Evolutionary conservation across 2,797 vertebrate species (phyloP).

Genomic region (Artibeus lituratus): DNA sequence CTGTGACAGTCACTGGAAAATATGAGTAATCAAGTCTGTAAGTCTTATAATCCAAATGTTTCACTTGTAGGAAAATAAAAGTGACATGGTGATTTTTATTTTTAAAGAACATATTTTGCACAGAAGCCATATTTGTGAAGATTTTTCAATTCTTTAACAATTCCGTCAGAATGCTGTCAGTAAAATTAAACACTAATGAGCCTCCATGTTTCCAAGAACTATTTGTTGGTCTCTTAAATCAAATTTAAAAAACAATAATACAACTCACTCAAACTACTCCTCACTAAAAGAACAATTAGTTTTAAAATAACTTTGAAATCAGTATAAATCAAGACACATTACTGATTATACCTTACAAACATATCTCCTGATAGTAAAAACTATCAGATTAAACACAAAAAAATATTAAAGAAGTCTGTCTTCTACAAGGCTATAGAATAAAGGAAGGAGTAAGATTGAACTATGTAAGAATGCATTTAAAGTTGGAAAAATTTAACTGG

Average conservation of each 20-base stretch:
- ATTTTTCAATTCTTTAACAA: slow-evolving; percentile 10
- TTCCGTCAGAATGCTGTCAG: background rate
- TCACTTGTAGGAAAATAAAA: background rate
- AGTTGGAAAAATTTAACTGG: background rate
- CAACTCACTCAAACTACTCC: slow-evolving; percentile 15
- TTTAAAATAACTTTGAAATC: slow-evolving; percentile 40
- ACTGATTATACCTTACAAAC: background rate
- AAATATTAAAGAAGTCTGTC: background rate
- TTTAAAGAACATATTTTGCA: slow-evolving; percentile 15
- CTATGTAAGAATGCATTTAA: background rate
- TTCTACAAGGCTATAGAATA: background rate
- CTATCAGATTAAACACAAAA: slow-evolving; percentile 12
- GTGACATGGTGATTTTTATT: background rate
- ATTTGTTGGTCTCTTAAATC: background rate
- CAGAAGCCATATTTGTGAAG: background rate
- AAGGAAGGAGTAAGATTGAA: background rate
- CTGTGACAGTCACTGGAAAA: background rate
- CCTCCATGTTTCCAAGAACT: slow-evolving; percentile 11
- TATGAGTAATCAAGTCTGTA: background rate
- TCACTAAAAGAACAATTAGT: slow-evolving; percentile 17
- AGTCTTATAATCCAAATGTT: background rate
- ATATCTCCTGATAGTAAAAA: background rate
- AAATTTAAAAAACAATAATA: slow-evolving; percentile 15
- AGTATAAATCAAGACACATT: background rate
- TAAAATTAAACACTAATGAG: slow-evolving; percentile 30